These are phyloP conservation scores for Muschampia plurimacula DNA, from an alignment of 2,888 invertebrate genomes.

Conservation along the genomic window DNA sequence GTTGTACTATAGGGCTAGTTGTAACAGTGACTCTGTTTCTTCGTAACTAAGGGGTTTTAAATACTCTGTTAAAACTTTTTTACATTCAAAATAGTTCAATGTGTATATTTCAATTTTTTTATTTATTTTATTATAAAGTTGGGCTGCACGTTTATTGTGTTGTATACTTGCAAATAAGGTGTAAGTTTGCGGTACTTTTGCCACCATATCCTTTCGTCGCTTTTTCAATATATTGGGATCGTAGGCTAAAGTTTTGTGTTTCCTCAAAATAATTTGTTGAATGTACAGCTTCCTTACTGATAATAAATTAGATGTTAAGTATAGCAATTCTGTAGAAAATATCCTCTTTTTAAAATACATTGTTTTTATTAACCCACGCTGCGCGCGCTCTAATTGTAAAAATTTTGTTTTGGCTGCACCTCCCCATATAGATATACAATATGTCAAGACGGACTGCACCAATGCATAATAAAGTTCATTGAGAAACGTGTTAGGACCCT, in stretches of 20 bases:
- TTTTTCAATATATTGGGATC: background rate
- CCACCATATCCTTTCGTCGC: background rate
- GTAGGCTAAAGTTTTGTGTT: background rate
- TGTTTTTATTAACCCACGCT: conserved; percentile 1
- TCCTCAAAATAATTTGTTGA: background rate
- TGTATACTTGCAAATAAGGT: background rate
- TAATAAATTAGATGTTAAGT: background rate
- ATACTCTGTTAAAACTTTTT: background rate
- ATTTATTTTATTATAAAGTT: background rate
- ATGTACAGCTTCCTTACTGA: background rate
- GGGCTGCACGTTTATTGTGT: background rate
- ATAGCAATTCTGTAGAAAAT: background rate
- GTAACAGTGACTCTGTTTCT: background rate
- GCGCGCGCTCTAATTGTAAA: background rate
- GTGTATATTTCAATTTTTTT: background rate
- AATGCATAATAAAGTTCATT: too few species aligned
- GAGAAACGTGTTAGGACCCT: too few species aligned
- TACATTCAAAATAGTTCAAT: background rate
- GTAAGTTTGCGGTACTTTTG: background rate
- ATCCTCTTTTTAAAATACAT: background rate
- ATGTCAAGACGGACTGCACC: too few species aligned
- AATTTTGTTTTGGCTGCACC: too few species aligned
- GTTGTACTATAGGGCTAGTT: too few species aligned
- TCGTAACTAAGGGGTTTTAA: background rate
- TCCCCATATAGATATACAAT: too few species aligned